A percentile compares a stretch with the other conserved stretches of the same genome.
phyloP scores from a whole-genome alignment of 2,797 vertebrate species.

The Melanotaenia trifasciata region DNA sequence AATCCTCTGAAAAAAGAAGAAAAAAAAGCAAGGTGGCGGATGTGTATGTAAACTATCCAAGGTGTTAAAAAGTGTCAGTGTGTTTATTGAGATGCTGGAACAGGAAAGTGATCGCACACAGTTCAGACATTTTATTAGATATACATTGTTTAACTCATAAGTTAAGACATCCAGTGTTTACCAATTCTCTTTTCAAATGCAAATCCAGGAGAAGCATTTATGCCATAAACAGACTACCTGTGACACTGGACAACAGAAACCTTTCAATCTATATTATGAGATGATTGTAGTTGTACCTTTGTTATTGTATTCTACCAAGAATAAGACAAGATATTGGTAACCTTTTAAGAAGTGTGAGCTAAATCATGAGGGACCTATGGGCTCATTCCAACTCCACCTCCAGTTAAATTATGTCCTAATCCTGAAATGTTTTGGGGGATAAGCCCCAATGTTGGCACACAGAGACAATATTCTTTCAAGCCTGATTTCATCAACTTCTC shows the following conservation, averaged over 20 bases:
- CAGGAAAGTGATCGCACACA: constrained; percentile 47
- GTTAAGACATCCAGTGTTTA: constrained; percentile 44
- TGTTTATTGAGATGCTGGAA: constrained; percentile 28
- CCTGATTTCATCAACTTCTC: constrained; percentile 80
- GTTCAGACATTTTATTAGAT: constrained; percentile 59
- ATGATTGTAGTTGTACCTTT: constrained; percentile 2
- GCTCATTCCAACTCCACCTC: constrained; percentile 70
- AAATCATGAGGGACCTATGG: constrained; percentile 72
- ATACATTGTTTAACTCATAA: constrained; percentile 42
- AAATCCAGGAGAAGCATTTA: constrained; percentile 11
- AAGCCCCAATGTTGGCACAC: constrained; percentile 74
- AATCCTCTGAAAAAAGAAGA: no score
- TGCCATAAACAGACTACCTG: constrained; percentile 13
- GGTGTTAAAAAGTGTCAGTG: no score
- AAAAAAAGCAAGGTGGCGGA: no score
- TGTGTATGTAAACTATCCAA: no score
- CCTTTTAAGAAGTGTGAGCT: constrained; percentile 58
- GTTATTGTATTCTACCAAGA: constrained; percentile 32
- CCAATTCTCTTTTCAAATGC: constrained; percentile 18
- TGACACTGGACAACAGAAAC: neutral
- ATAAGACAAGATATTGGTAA: constrained; percentile 49
- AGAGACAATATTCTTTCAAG: constrained; percentile 79
- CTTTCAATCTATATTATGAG: neutral
- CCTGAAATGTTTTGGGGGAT: constrained; percentile 75
- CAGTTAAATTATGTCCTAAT: constrained; percentile 79